Conservation (phyloP, 2,888 invertebrate genomes). For the Drosophila paracracens region DNA sequence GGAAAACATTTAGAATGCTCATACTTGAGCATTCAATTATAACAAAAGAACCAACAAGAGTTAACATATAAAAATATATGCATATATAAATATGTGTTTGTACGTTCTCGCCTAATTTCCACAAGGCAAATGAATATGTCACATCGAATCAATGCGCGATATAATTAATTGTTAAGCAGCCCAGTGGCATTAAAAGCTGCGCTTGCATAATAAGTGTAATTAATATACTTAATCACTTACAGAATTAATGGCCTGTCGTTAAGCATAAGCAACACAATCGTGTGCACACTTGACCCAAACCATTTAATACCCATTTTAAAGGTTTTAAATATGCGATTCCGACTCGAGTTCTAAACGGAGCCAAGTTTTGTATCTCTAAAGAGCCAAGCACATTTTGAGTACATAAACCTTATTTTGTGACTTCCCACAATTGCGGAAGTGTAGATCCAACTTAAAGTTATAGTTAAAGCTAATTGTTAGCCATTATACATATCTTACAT, state of each 20-base stretch:
- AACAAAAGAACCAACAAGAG: background rate
- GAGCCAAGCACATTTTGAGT: conserved; percentile 2
- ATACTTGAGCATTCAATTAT: conserved; percentile 2
- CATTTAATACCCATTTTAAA: conserved; percentile 38
- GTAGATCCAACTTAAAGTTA: conserved; percentile 16
- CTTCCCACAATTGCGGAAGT: conserved; percentile 64
- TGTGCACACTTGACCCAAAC: conserved; percentile 67
- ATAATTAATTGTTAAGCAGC: conserved; percentile 45
- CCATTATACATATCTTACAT: conserved; percentile 63
- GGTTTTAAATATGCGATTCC: conserved; percentile 31
- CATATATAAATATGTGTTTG: background rate
- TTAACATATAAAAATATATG: background rate
- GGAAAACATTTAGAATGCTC: conserved; percentile 9
- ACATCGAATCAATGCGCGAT: conserved; percentile 37
- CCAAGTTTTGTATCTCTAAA: background rate
- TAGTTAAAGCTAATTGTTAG: conserved; percentile 58
- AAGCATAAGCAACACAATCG: conserved; percentile 51
- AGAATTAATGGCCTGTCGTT: conserved; percentile 66
- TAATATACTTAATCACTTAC: conserved; percentile 63
- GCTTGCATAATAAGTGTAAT: conserved; percentile 63
- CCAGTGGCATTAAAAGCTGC: conserved; percentile 52
- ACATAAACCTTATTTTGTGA: conserved; percentile 10
- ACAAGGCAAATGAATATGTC: conserved; percentile 36
- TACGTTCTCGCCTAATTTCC: background rate
- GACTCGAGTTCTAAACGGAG: conserved; percentile 38